A percentile compares a stretch with the other conserved stretches of the same genome.
Evolutionary conservation across 2,888 invertebrate species (phyloP).

Genomic region (Dryobotodes eremita): DNA sequence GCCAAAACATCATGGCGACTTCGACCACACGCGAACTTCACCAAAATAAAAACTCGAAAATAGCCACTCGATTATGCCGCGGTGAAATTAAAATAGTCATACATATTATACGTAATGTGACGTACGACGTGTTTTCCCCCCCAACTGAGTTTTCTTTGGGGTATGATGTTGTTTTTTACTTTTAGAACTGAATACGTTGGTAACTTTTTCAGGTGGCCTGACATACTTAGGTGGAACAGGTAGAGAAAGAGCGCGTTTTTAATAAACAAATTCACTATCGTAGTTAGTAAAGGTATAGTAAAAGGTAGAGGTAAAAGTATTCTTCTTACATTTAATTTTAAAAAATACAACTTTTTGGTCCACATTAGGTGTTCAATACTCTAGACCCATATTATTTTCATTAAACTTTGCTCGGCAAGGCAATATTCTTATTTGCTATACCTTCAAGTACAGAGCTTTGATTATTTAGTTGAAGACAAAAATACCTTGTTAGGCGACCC

Average conservation of each 20-base stretch:
- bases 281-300: too few species aligned
- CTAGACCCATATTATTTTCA: background rate
- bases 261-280: background rate
- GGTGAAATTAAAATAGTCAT: conserved; percentile 87
- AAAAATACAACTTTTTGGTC: background rate
- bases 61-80: conserved; percentile 84
- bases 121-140: conserved; percentile 77
- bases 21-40: conserved; percentile 90
- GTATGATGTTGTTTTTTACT: conserved; percentile 16
- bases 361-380: background rate
- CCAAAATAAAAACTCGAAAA: conserved; percentile 90
- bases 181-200: background rate
- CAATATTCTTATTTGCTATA: background rate
- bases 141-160: conserved; percentile 78
- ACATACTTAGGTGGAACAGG: background rate
- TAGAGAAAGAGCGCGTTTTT: background rate
- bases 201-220: background rate
- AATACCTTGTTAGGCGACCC: conserved; percentile 36
- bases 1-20: conserved; percentile 84
- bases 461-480: conserved; percentile 15
- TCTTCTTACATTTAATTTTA: background rate
- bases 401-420: too few species aligned
- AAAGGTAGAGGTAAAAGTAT: background rate
- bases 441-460: background rate
- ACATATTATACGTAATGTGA: conserved; percentile 70